These are phyloP conservation scores for Triplophysa siluroides DNA, from an alignment of 2,113 vertebrate genomes.

Conservation along the genomic window DNA sequence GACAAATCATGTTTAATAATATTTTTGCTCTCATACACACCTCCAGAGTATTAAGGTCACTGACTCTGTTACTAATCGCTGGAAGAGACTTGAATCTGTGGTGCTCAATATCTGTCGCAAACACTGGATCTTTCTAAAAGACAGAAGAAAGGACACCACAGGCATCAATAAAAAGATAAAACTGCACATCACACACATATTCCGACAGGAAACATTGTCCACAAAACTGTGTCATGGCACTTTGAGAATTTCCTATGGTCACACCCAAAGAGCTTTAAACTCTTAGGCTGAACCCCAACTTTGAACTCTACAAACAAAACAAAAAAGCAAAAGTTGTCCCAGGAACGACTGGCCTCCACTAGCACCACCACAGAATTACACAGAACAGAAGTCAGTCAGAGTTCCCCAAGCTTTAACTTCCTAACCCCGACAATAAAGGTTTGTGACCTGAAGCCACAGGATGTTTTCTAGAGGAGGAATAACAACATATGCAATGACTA, in stretches of 20 bases:
- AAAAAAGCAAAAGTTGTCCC: constrained; percentile 14
- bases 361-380: constrained; percentile 52
- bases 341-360: constrained; percentile 39
- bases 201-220: constrained; percentile 31
- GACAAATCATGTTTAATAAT: background rate
- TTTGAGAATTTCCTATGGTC: constrained; percentile 41
- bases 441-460: constrained; percentile 78
- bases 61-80: constrained; percentile 76
- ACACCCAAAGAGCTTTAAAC: constrained; percentile 20
- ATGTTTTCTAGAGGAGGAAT: constrained; percentile 76
- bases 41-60: constrained; percentile 76
- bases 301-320: constrained; percentile 37
- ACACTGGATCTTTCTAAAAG: constrained; percentile 74
- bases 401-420: constrained; percentile 72
- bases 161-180: constrained; percentile 30
- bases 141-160: constrained; percentile 50
- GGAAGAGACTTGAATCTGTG: constrained; percentile 79
- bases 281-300: background rate
- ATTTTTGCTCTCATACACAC: constrained; percentile 55
- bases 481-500: constrained; percentile 78
- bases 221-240: constrained; percentile 34
- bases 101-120: constrained; percentile 70
- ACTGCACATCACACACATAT: background rate
- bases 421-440: constrained; percentile 75
- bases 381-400: constrained; percentile 66